Conservation (phyloP, 1,140 invertebrate species). For the Brachionus calyciflorus region DNA sequence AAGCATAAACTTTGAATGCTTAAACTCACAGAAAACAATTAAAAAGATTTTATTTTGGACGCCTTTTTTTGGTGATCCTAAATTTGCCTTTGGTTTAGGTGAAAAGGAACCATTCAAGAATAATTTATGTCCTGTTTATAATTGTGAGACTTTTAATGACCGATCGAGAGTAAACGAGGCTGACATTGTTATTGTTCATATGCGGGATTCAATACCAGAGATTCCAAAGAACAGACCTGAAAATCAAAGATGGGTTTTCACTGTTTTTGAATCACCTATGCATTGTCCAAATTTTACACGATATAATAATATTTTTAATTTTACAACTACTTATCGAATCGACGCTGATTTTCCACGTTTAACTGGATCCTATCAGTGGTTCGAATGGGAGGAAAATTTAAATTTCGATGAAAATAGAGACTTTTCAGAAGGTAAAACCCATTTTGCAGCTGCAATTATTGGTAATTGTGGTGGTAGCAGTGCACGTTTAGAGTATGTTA, state of each 20-base stretch:
- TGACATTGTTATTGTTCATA: conserved; percentile 24
- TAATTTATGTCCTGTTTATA: conserved; percentile 15
- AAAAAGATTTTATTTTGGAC: conserved; percentile 13
- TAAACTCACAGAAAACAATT: background rate
- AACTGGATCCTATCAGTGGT: background rate
- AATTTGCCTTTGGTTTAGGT: background rate
- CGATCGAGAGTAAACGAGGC: background rate
- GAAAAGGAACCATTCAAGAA: background rate
- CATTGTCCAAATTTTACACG: background rate
- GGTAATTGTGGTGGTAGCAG: background rate
- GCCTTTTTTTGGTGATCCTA: background rate
- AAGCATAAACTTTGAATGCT: conserved; percentile 12
- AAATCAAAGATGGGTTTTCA: conserved; percentile 40
- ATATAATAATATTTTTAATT: conserved; percentile 25
- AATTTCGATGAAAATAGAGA: conserved; percentile 2
- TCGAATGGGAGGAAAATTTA: background rate
- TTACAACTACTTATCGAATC: background rate
- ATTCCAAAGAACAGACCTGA: background rate
- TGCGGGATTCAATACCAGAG: background rate
- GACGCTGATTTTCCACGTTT: background rate
- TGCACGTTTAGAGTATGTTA: background rate
- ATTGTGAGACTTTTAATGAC: background rate
- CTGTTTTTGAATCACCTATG: background rate
- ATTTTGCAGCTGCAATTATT: background rate
- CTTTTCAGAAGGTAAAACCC: background rate